These are phyloP conservation scores for Dermatemys mawii DNA, from an alignment of 2,113 vertebrate genomes.

Conservation along the genomic window DNA sequence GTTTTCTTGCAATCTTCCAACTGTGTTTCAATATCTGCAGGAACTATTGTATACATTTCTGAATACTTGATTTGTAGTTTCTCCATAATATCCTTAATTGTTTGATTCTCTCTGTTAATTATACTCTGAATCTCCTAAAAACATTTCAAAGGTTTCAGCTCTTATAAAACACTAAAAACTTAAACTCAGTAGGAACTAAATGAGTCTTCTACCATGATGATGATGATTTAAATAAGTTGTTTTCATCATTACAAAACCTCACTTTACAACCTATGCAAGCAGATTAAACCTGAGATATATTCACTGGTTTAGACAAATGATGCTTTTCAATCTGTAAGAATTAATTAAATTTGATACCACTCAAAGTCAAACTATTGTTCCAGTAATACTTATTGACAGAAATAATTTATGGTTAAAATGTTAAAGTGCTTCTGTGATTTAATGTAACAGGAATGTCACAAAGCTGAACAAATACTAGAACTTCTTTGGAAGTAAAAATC, in stretches of 20 bases:
- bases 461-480: too few species aligned
- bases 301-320: conserved; percentile 47
- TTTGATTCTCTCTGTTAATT: conserved; percentile 82
- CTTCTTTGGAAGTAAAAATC: too few species aligned
- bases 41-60: conserved; percentile 81
- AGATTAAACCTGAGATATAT: conserved; percentile 58
- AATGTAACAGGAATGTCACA: too few species aligned
- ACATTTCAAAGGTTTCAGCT: conserved; percentile 45
- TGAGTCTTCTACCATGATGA: not conserved
- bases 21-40: conserved; percentile 81
- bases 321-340: conserved; percentile 68
- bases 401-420: conserved; percentile 23
- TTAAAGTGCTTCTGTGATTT: conserved; percentile 25
- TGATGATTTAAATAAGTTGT: conserved; percentile 10
- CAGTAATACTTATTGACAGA: conserved; percentile 31
- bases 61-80: conserved; percentile 85
- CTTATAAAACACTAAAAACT: not conserved
- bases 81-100: conserved; percentile 84
- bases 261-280: conserved; percentile 33
- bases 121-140: conserved; percentile 84
- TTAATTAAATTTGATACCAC: conserved; percentile 72
- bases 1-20: conserved; percentile 83
- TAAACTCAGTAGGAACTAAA: not conserved
- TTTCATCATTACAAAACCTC: conserved; percentile 52
- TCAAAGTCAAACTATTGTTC: conserved; percentile 41